Conservation (phyloP, 2,797 vertebrate species). For the Hephaestus fuliginosus region DNA sequence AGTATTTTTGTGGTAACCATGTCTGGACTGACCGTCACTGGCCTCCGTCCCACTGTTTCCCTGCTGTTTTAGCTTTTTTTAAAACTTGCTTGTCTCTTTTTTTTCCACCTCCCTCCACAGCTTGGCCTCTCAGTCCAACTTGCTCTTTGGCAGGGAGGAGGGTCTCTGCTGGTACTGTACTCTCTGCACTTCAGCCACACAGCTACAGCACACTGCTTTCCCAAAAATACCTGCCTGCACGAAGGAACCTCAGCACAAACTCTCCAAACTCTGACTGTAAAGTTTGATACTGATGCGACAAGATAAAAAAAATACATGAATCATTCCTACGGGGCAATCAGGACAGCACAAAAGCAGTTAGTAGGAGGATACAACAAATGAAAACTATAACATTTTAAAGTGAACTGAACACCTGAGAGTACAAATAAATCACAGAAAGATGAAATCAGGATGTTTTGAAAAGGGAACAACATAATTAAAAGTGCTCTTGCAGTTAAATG, state of each 20-base stretch:
- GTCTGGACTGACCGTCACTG: conserved; percentile 38
- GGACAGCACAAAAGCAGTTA: not conserved
- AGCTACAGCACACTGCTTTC: conserved; percentile 44
- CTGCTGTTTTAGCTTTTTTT: conserved; percentile 63
- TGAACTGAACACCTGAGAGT: too few species aligned
- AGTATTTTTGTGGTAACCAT: conserved; percentile 11
- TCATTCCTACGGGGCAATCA: not conserved
- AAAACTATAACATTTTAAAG: too few species aligned
- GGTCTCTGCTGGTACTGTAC: conserved; percentile 86
- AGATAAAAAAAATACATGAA: not conserved
- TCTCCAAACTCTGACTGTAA: not conserved
- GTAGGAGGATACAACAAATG: not conserved
- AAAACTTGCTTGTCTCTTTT: conserved; percentile 69
- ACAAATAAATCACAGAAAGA: not conserved
- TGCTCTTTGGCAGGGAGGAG: conserved; percentile 86
- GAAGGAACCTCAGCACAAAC: conserved; percentile 7
- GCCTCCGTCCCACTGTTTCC: conserved; percentile 47
- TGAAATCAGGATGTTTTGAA: not conserved
- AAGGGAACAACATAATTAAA: not conserved
- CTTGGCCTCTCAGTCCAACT: conserved; percentile 87
- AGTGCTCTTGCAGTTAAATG: not conserved
- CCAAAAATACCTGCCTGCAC: conserved; percentile 59
- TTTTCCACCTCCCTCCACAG: conserved; percentile 77
- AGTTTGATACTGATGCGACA: not conserved
- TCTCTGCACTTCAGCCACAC: conserved; percentile 55